A percentile compares a stretch with the other conserved stretches of the same genome.
Conservation (phyloP, 2,888 invertebrate genomes). For the Lampropteryx suffumata region DNA sequence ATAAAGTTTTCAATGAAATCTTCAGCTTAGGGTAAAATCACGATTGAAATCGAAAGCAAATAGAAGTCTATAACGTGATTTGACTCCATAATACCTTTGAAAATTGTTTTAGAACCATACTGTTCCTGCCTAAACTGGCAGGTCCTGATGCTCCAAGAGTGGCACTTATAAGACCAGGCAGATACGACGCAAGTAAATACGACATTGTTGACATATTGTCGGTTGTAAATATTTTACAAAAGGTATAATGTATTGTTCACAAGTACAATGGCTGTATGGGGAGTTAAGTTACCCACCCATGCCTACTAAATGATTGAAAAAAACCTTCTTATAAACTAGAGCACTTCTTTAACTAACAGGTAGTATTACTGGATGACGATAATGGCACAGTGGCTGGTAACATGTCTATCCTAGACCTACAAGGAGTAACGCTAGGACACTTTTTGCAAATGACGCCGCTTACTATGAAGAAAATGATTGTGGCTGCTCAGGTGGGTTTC, state of each 20-base stretch:
- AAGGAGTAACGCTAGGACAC: constrained; percentile 73
- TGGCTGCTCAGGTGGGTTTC: constrained; percentile 55
- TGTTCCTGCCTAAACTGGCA: constrained; percentile 48
- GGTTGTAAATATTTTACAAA: constrained; percentile 40
- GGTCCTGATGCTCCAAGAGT: constrained; percentile 64
- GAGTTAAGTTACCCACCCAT: too few relatives aligned
- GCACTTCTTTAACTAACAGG: constrained; percentile 41
- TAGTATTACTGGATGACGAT: constrained; percentile 79
- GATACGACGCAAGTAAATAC: constrained; percentile 62
- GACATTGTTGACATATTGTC: constrained; percentile 46
- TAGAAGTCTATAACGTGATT: too few relatives aligned
- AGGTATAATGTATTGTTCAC: constrained; percentile 35
- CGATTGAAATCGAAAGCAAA: too few relatives aligned
- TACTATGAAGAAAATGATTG: constrained; percentile 76
- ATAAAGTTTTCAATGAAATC: constrained; percentile 48
- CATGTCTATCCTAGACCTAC: constrained; percentile 76
- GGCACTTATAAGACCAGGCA: constrained; percentile 74
- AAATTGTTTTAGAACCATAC: constrained; percentile 34
- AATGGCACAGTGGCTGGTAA: constrained; percentile 68
- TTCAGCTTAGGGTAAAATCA: constrained; percentile 31
- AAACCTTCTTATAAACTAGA: too few relatives aligned
- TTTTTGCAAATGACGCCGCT: constrained; percentile 77
- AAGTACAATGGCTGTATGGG: too few relatives aligned
- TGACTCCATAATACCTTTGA: not conserved
- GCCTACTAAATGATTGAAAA: too few relatives aligned